These are phyloP conservation scores for Lophochroa leadbeateri DNA, from an alignment of 2,113 vertebrate genomes.

Conservation along the genomic window DNA sequence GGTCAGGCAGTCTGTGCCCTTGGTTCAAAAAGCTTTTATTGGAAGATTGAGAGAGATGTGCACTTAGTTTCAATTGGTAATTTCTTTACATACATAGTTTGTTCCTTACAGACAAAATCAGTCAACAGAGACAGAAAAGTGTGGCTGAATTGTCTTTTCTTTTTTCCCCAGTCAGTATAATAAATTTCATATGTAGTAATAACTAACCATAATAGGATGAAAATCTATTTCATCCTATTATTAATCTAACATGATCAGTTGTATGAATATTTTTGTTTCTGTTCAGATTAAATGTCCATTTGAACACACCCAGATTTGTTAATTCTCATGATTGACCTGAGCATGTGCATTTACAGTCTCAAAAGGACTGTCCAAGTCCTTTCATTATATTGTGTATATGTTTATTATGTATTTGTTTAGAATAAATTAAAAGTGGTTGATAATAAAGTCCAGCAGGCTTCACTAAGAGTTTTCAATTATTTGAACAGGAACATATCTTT, in stretches of 20 bases:
- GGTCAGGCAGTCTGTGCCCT: slow-evolving; percentile 73
- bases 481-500: background rate
- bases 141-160: background rate
- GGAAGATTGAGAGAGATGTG: slow-evolving; percentile 20
- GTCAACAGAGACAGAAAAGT: background rate
- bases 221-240: background rate
- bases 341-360: background rate
- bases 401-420: background rate
- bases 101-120: background rate
- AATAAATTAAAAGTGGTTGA: background rate
- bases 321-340: background rate
- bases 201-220: background rate
- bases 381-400: background rate
- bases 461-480: background rate
- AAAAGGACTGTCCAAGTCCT: background rate
- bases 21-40: slow-evolving; percentile 55
- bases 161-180: background rate
- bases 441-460: background rate
- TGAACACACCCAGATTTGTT: background rate
- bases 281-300: background rate
- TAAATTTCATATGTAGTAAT: background rate
- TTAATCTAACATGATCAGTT: background rate
- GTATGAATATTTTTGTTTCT: background rate
- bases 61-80: slow-evolving; percentile 1
- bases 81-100: background rate